A percentile compares a stretch with the other conserved stretches of the same genome.
These are phyloP conservation scores for Amphipyra berbera DNA, from an alignment of 2,888 invertebrate species.

Conservation along the genomic window DNA sequence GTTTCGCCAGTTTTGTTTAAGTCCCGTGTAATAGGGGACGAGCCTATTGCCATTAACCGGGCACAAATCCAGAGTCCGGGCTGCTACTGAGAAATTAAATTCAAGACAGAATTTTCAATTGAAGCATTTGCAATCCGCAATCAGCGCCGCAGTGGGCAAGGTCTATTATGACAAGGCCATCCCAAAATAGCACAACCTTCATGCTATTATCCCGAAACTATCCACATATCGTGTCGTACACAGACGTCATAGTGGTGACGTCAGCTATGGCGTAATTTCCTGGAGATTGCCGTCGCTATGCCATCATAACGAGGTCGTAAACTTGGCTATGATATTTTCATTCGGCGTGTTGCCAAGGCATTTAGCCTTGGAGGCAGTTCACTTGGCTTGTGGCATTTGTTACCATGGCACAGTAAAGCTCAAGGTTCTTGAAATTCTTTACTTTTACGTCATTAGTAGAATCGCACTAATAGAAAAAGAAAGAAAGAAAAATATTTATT, in stretches of 20 bases:
- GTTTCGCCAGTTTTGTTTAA: no score
- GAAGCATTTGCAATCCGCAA: no score
- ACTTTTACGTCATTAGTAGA: not conserved
- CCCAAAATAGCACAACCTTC: conserved; percentile 18
- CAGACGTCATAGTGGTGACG: conserved; percentile 26
- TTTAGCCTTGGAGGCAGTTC: conserved; percentile 1
- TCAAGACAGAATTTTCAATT: no score
- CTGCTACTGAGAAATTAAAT: no score
- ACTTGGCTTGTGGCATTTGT: conserved; percentile 11
- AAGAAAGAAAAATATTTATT: no score
- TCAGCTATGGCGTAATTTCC: conserved; percentile 40
- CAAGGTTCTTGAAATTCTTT: conserved; percentile 1
- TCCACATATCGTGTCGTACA: conserved; percentile 6
- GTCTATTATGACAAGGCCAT: not conserved
- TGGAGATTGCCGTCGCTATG: conserved; percentile 28
- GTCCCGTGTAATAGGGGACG: no score
- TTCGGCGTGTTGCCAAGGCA: conserved; percentile 34
- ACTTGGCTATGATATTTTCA: conserved; percentile 28
- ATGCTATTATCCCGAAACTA: conserved; percentile 5
- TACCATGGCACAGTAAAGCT: conserved; percentile 12
- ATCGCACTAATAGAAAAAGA: no score
- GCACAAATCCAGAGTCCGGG: no score
- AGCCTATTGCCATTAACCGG: no score
- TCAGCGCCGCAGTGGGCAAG: no score
- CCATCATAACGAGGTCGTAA: conserved; percentile 43